Base-by-base conservation (phyloP, 2,113 vertebrate species). In the Porphyrio hochstetteri region DNA sequence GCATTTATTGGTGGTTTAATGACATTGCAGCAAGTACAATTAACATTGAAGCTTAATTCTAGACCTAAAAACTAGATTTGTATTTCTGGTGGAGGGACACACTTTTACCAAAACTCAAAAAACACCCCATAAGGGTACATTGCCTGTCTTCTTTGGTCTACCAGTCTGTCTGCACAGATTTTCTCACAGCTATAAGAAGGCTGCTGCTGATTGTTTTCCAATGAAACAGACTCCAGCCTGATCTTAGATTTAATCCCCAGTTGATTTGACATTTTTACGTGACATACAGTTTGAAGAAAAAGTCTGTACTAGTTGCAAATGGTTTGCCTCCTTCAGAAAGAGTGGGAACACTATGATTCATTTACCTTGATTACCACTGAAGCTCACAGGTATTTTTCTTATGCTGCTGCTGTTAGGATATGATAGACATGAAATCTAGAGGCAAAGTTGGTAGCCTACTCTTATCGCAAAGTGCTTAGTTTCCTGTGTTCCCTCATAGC, bases 161-260 rank as follows among this genome's bases (percentile, higher is more conserved):
- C 52, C 53, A 94, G 65, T 76, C 69, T 79, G 81, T 60, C 67
- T 92, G 77, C 65, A 70, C 72, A 92, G 76, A 95, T 92, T 84
- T 92, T 40, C 83, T 83, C 59, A 29, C 50, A 90, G 36, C 28
- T 59, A 42, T 10, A 55, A 50, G 75, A 74, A 59, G 42, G 40
- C 64, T 91, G 89, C 63, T 92, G 71, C 12, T 93, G 88, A 84
- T 86, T 84, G 63, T 82, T 94, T 92, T 94, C 67, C 70, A 85
- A 48, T 89, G 60, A 89, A 95, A 87, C 78, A 91, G 84, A 76
- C 70, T 92, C 69, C 46, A 78, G 44, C 16, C 81, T 92, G 74
- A 90, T 91, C 94, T 87, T 85, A 87, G 86, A 53, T 72, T 83
- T 84, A 91, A 81, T 64, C 53, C 63, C 65, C 36, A 57, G 74